Evolutionary conservation across 2,113 vertebrate species (phyloP), one percentile per base, ranked within the genome.

Genomic region (Podiceps cristatus): DNA sequence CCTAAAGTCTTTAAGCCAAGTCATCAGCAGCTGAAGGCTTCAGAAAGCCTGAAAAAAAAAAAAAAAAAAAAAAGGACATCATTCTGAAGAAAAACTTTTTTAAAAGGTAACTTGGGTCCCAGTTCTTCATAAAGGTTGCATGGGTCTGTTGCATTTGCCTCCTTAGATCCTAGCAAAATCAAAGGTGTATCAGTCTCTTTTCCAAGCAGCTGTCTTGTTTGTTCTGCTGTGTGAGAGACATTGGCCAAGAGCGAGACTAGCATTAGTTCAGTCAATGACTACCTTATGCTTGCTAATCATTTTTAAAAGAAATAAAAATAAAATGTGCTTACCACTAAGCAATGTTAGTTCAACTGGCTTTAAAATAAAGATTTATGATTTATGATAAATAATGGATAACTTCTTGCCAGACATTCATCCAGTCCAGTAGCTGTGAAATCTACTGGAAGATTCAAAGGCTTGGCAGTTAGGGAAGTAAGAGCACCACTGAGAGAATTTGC

Each of bases 361-460:
- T 72, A 73, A 93, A 80, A 88, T 37, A 74, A 80, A 73, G n/a
- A 35, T 55, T 71, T 77, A 35, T 78, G 42, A 58, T 80, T 91
- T 94, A 24, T 68, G 14, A 58, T 77, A 78, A 81, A 86, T 56
- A 88, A 75, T 63, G 35, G 7, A 35, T 84, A 74, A 25, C 31
- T 86, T 56, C 14, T 84, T 92, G 10, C 31, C 68, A 81, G 64
- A 52, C 6, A 45, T 83, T 56, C 44, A 89, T 89, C 16, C 29
- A 71, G 64, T 44, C 29, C 23, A 75, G 18, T 67, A 87, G 18
- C 11, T 58, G 53, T 72, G 56, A 85, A 91, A 94, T 79, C 47
- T 81, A 77, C 33, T 56, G 72, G 35, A 88, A 92, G 40, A 73
- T 62, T 88, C 62, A 88, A 53, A 55, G 35, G 1, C 59, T 80